Base-by-base conservation (phyloP, 2,797 vertebrate genomes). In the Hypotaenidia philippensis region DNA sequence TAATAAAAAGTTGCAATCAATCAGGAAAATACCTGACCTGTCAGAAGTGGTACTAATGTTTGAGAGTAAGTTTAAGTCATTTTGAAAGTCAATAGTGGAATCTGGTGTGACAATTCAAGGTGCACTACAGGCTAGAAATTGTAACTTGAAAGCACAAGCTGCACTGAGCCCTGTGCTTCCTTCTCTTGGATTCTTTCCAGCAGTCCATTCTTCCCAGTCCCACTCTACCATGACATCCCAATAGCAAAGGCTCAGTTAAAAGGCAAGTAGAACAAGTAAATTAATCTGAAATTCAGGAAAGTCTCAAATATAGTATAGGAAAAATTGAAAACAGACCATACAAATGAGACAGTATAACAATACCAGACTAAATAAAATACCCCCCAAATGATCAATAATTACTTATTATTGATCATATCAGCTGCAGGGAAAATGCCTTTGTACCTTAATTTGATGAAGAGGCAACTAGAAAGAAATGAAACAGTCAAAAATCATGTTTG, bases 381-480 rank as follows among this genome's bases (percentile, higher is more conserved):
- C 3, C 5, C 4, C 41, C 8, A 56, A 57, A 82, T 31, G 13
- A 61, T 63, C 61, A 81, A 69, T 34, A 57, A 25, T 22, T 1
- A 0, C 20, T 79, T 66, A 45, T 52, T 61, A 85, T 83, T 3
- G 4, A 80, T 26, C 23, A 9, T 4, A 22, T 16, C 47, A 82
- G 80, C 53, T 87, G 57, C 72, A 94, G 38, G 29, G 16, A 49
- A 82, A 66, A 15, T 29, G 31, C 38, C 25, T 83, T 49, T 66
- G 32, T 59, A 69, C 36, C 10, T 31, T 5, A 61, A 65, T 4
- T 3, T 9, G 29, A 69, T 23, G 41, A 84, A 53, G 56, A 69
- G 1, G 2, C 31, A 70, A 56, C 31, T 16, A 79, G 23, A 72
- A 95, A 44, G 36, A 93, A 95, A 92, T 64, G 25, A 94, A 97